A percentile compares a stretch with the other conserved stretches of the same genome.
These are phyloP conservation scores for Hyposoter didymator DNA, from an alignment of 2,888 invertebrate genomes.

Conservation along the genomic window DNA sequence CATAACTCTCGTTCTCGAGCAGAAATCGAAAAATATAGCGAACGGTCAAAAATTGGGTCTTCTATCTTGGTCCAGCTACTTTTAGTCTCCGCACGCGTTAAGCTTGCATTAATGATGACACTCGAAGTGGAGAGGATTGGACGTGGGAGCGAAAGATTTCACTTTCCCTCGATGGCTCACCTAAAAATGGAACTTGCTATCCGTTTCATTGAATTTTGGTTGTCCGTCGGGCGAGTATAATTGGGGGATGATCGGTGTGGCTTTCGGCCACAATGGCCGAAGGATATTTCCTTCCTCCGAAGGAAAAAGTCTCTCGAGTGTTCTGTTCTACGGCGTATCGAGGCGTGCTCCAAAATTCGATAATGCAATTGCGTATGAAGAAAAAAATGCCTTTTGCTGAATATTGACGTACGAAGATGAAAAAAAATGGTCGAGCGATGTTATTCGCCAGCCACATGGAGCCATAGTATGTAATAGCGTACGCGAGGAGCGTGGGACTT, in stretches of 20 bases:
- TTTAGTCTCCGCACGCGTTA: neutral
- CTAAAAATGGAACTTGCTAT: conserved; percentile 6
- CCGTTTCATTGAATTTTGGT: conserved; percentile 10
- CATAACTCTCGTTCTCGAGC: neutral
- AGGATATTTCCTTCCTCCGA: neutral
- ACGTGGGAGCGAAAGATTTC: neutral
- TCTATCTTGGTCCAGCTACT: neutral
- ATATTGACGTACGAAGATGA: conserved; percentile 34
- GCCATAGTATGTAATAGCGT: conserved; percentile 12
- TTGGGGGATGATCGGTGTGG: neutral
- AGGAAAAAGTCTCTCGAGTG: neutral
- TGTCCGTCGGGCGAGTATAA: neutral
- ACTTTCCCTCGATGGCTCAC: neutral
- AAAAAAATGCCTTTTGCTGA: conserved; percentile 16
- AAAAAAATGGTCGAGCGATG: conserved; percentile 36
- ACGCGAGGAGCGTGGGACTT: conserved; percentile 50
- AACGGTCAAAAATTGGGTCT: neutral
- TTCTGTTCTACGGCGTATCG: conserved; percentile 9
- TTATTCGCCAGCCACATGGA: conserved; percentile 2
- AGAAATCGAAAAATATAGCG: neutral
- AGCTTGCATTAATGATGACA: neutral
- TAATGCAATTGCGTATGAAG: conserved; percentile 36
- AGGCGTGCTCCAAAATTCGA: conserved; percentile 32
- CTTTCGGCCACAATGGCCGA: neutral
- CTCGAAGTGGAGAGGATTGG: neutral